phyloP scores from a whole-genome alignment of 2,113 vertebrate genomes.

The Irena cyanogastra region DNA sequence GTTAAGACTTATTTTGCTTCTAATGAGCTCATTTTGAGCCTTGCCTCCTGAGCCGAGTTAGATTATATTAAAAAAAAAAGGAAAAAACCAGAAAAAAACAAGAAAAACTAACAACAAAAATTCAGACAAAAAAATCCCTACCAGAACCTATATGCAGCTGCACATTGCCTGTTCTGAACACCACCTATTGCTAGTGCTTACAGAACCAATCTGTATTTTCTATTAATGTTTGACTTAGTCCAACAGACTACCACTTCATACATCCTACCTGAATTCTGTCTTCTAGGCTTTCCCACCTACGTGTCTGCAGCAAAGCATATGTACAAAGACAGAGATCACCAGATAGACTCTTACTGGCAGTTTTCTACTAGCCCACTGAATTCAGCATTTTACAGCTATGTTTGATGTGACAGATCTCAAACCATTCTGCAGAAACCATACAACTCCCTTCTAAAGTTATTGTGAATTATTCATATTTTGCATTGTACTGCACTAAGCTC shows the following conservation, averaged over 20 bases:
- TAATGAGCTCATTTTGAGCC: conserved; percentile 48
- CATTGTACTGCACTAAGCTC: not conserved
- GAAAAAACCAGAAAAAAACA: rapidly evolving
- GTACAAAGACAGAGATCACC: conserved; percentile 42
- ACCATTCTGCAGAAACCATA: not conserved
- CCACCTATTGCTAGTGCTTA: not conserved
- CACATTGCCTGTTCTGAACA: not conserved
- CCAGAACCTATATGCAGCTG: not conserved
- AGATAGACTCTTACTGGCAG: conserved; percentile 31
- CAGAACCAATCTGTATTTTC: conserved; percentile 41
- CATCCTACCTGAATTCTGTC: conserved; percentile 62
- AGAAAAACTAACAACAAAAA: not conserved
- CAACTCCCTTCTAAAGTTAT: not conserved
- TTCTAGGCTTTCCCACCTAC: conserved; percentile 54
- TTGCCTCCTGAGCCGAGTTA: conserved; percentile 11
- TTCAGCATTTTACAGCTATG: conserved; percentile 39
- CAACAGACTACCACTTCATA: conserved; percentile 57
- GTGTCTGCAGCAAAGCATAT: conserved; percentile 46
- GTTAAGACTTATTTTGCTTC: conserved; percentile 38
- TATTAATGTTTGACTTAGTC: conserved; percentile 48
- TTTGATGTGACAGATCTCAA: not conserved
- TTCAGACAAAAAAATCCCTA: not conserved
- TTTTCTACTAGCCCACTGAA: conserved; percentile 42
- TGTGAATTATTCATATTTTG: conserved; percentile 18
- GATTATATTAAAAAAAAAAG: not conserved